Conservation (phyloP, 2,797 vertebrate species). For the Erpetoichthys calabaricus region DNA sequence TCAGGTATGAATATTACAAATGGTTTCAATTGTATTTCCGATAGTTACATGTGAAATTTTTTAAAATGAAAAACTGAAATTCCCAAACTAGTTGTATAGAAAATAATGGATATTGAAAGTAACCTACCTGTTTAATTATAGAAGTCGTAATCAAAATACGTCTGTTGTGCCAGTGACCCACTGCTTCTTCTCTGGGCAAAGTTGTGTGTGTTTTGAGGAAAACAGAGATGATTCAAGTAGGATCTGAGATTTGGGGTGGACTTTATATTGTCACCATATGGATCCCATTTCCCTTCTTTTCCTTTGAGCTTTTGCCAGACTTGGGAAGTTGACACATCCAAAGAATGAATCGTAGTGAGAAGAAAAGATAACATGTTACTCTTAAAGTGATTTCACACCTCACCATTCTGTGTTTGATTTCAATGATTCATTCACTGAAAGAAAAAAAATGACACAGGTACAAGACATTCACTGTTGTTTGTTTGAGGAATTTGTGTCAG, state of each 20-base stretch:
- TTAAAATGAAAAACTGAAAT: too few species aligned
- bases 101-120: too few species aligned
- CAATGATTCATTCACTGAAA: too few species aligned
- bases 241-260: conserved; percentile 35
- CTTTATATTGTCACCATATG: conserved; percentile 48
- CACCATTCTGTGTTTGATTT: conserved; percentile 3
- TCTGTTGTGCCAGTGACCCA: neutral
- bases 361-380: conserved; percentile 53
- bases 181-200: conserved; percentile 19
- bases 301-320: conserved; percentile 37
- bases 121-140: too few species aligned
- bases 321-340: conserved; percentile 48
- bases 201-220: conserved; percentile 23
- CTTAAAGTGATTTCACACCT: conserved; percentile 41
- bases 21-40: too few species aligned
- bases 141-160: too few species aligned
- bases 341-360: conserved; percentile 34
- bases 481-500: too few species aligned
- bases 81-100: too few species aligned
- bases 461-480: too few species aligned
- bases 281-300: conserved; percentile 47
- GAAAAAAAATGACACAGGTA: too few species aligned
- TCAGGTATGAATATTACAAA: too few species aligned
- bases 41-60: too few species aligned
- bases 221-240: conserved; percentile 32